These are phyloP conservation scores for Microcebus jonahi DNA, from an alignment of 2,113 vertebrate species.

Conservation along the genomic window DNA sequence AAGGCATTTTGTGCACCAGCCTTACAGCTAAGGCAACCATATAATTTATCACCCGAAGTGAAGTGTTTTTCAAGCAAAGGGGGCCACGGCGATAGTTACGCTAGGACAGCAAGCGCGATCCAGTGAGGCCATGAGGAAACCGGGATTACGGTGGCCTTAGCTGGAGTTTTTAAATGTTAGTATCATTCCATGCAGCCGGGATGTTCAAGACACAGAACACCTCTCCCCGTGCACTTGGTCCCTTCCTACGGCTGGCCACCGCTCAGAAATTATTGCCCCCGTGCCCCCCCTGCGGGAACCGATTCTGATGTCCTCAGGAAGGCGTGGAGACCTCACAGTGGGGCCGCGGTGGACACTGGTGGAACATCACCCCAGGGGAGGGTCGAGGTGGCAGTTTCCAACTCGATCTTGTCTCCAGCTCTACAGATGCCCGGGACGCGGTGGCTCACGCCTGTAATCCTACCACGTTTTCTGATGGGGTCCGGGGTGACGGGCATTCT, in stretches of 20 bases:
- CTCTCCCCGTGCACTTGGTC: not conserved
- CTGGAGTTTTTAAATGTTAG: not conserved
- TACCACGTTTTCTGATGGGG: not conserved
- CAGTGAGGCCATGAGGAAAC: not conserved
- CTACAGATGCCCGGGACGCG: not conserved
- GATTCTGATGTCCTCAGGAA: not conserved
- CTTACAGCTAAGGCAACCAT: not conserved
- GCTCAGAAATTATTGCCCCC: not conserved
- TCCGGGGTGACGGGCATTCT: fast-evolving
- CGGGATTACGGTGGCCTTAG: too few relatives aligned
- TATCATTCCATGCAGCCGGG: not conserved
- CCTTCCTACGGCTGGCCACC: not conserved
- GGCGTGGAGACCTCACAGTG: not conserved
- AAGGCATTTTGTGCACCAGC: not conserved
- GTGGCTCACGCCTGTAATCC: too few relatives aligned
- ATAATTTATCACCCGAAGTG: not conserved
- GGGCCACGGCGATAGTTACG: not conserved
- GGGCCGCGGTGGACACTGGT: too few relatives aligned
- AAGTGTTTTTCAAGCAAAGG: not conserved
- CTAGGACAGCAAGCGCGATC: not conserved
- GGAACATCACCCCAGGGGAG: not conserved
- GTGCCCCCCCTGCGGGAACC: too few relatives aligned
- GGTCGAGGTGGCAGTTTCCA: not conserved
- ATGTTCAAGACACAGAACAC: not conserved
- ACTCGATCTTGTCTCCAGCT: not conserved